phyloP scores from a whole-genome alignment of 37 sponge, comb jelly and placozoan genomes.

The Bolinopsis microptera region DNA sequence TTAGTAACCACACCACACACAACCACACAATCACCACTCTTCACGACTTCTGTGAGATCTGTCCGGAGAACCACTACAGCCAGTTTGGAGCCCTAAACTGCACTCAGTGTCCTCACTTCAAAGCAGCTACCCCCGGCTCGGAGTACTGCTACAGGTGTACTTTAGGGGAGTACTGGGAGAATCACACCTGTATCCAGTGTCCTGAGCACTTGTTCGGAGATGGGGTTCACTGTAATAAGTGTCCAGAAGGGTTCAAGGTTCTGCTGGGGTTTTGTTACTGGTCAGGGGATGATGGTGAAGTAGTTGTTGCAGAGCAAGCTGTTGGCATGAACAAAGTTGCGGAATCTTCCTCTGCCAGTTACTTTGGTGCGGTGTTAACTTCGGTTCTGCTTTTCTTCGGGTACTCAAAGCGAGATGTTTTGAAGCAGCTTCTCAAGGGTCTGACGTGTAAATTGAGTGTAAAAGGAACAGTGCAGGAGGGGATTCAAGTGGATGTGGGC shows the following conservation, averaged over 20 bases:
- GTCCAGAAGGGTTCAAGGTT: not conserved
- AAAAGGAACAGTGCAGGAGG: not conserved
- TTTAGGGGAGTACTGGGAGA: constrained; percentile 11
- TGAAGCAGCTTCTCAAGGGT: not conserved
- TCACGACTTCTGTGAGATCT: not conserved
- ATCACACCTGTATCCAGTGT: not conserved
- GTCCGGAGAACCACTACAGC: not conserved
- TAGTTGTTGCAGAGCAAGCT: not conserved
- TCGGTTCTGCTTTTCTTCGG: not conserved
- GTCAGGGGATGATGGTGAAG: not conserved
- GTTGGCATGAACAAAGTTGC: too few relatives aligned
- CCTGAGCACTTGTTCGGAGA: not conserved
- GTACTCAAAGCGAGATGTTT: not conserved
- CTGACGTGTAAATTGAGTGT: not conserved
- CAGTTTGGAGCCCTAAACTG: not conserved
- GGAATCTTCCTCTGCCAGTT: not conserved
- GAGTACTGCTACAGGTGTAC: not conserved
- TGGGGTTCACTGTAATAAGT: not conserved
- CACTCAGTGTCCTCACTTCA: not conserved
- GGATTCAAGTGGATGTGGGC: not conserved
- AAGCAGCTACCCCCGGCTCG: not conserved
- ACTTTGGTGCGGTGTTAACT: not conserved
- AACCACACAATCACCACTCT: not conserved
- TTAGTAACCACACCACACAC: not conserved
- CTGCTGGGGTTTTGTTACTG: not conserved